phyloP scores from a whole-genome alignment of 2,113 vertebrate genomes.

The Calidris pugnax region DNA sequence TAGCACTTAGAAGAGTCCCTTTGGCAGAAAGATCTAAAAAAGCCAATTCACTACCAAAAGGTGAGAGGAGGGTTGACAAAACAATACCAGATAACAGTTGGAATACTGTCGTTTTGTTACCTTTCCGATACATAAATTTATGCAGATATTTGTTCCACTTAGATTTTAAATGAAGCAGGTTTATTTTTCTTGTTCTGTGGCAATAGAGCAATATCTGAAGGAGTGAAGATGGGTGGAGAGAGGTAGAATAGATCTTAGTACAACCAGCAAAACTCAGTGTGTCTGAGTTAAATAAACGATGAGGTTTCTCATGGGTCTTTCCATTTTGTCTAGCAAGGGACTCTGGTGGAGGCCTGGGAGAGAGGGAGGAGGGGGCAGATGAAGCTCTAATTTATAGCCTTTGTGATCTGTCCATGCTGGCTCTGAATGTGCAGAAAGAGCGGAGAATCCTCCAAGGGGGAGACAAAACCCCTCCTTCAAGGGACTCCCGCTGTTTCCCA shows the following conservation, averaged over 20 bases:
- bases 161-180: background rate
- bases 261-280: background rate
- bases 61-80: background rate
- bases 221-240: background rate
- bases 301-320: background rate
- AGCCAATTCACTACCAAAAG: background rate
- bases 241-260: background rate
- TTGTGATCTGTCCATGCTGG: accelerated
- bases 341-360: background rate
- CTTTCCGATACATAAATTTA: background rate
- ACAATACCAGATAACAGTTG: background rate
- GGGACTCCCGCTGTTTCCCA: accelerated
- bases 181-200: background rate
- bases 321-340: background rate
- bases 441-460: background rate
- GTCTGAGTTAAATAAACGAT: background rate
- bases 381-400: background rate
- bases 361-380: background rate
- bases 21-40: background rate
- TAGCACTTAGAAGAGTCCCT: background rate
- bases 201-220: background rate
- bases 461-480: background rate
- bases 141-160: background rate
- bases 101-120: background rate
- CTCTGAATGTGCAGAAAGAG: background rate